phyloP scores from a whole-genome alignment of 2,113 vertebrate genomes.

The Pomatorhinus ruficollis region DNA sequence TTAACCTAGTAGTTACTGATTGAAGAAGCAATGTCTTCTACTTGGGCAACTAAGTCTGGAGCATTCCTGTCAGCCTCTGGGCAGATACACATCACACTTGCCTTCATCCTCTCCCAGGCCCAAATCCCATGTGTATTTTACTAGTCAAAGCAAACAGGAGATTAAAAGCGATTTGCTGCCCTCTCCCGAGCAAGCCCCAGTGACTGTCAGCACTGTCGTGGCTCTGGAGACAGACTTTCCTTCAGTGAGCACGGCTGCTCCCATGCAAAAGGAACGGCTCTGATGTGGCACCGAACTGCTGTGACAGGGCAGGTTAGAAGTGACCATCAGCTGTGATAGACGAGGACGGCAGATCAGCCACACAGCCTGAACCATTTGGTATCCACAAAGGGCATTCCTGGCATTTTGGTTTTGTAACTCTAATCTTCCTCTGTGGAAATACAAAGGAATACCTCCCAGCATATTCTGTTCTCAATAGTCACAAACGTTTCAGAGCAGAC shows the following conservation, averaged over 20 bases:
- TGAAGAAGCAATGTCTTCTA: background rate
- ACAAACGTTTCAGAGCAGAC: background rate
- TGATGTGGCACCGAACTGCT: background rate
- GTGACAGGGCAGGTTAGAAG: background rate
- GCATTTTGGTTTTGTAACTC: background rate
- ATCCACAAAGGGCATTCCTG: background rate
- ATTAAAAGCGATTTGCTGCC: slow-evolving; percentile 49
- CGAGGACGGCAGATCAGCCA: accelerated
- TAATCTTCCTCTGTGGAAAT: background rate
- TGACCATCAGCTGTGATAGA: background rate
- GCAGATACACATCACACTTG: background rate
- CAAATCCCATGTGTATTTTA: background rate
- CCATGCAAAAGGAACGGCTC: accelerated
- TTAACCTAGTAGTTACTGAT: background rate
- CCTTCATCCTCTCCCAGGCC: background rate
- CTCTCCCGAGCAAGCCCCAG: background rate
- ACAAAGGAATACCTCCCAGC: background rate
- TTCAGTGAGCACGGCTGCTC: background rate
- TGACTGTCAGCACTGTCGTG: accelerated
- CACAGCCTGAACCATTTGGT: background rate
- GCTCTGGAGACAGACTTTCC: background rate
- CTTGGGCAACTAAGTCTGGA: background rate
- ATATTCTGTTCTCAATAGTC: background rate
- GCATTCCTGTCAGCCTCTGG: background rate
- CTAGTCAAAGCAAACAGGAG: background rate